Evolutionary conservation across 2,888 invertebrate species (phyloP), one percentile per base, ranked within the genome.

Genomic region (Cephus pygmeus): DNA sequence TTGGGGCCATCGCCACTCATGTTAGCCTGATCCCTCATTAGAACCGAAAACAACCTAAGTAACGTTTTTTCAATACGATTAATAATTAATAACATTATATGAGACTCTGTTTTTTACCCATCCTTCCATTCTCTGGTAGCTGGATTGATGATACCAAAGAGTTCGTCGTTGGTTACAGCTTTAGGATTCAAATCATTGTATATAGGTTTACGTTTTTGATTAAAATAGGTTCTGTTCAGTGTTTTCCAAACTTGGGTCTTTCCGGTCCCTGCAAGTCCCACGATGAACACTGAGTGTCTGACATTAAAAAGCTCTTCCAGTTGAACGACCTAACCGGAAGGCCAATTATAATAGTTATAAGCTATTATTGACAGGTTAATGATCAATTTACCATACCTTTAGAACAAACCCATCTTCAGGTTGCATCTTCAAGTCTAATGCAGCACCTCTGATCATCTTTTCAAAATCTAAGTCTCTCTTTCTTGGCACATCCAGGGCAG

Each of bases 201-300:
- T 82, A 95, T 92, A 0, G 98, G 98, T 88, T 97, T 97, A 78
- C 94, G 91, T 89, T 96, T 97, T 85, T 96, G 93, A 92, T 97
- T 97, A 76, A 93, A 91, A 90, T 98, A 97, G 0, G 98, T 98
- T 86, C 94, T 95, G 87, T 95, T 94, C 1, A 98, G 92, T 0
- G 98, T 97, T 90, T 97, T 97, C 98, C 98, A 98, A 0, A 98
- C 96, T 93, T 96, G 95, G 0, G 96, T 95, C 91, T 98, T 98
- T 23, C 98, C 98, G 4, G 98, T 97, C 4, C 98, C 98, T 68
- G 98, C 95, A 88, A 95, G 94, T 3, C 97, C 97, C 76, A 95
- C 93, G 82, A 97, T 96, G 89, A 97, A 97, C 0, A 98, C 98
- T 0, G 98, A 98, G 92, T 98, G 98, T 73, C 98, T 94, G 4